Conservation (phyloP, 2,888 invertebrate species). For the Poecilobothrus nobilitatus region DNA sequence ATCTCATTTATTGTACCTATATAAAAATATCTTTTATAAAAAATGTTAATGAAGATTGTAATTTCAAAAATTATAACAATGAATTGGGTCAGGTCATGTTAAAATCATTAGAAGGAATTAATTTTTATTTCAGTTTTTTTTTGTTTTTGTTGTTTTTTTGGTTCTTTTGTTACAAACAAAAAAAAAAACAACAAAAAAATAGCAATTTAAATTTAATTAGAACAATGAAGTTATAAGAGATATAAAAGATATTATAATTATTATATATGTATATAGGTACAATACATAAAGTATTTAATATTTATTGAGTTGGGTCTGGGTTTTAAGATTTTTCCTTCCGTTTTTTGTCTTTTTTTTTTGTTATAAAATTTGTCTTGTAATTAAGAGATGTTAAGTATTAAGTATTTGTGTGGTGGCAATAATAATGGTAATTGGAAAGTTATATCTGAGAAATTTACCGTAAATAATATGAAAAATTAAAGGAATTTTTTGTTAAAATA, state of each 20-base stretch:
- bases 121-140: not conserved
- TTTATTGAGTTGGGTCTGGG: constrained; percentile 1
- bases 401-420: no score
- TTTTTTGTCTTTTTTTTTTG: not conserved
- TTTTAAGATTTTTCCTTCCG: not conserved
- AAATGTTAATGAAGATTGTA: not conserved
- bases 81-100: constrained; percentile 3
- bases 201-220: constrained; percentile 4
- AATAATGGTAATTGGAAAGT: not conserved
- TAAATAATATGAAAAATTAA: not conserved
- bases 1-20: not conserved
- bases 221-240: not conserved
- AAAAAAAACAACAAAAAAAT: no score
- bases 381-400: no score
- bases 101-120: constrained; percentile 5
- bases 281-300: not conserved
- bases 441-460: not conserved
- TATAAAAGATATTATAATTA: not conserved
- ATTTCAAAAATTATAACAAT: not conserved
- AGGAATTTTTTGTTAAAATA: no score
- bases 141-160: not conserved
- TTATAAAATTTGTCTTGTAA: no score
- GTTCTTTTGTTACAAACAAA: not conserved
- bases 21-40: not conserved
- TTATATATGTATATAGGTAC: no score